Percentiles rank a stretch among this genome's conserved stretches.
These are phyloP conservation scores for Podilymbus podiceps DNA, from an alignment of 2,113 vertebrate genomes.

Conservation along the genomic window DNA sequence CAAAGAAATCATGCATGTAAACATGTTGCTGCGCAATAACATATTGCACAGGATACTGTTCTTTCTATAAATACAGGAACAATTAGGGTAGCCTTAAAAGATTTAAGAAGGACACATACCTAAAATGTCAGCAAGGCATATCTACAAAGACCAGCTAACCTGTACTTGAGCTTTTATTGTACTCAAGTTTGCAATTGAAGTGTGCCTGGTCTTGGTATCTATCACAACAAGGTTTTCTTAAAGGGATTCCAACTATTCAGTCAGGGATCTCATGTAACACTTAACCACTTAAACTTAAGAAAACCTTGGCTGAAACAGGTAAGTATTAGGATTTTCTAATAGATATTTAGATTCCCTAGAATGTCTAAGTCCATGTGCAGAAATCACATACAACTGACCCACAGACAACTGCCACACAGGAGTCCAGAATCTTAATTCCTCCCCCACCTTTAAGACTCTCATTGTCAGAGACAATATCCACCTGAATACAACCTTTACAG, in stretches of 20 bases:
- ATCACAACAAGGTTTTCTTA: background rate
- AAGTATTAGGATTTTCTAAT: background rate
- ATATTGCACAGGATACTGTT: background rate
- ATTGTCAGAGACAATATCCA: background rate
- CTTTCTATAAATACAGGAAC: background rate
- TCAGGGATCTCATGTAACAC: background rate
- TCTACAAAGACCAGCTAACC: background rate
- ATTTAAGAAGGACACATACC: background rate
- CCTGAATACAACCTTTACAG: background rate
- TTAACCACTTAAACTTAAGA: background rate
- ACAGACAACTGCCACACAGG: background rate
- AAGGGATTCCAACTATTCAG: background rate
- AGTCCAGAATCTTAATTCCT: background rate
- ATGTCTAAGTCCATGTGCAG: background rate
- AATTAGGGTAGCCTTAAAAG: background rate
- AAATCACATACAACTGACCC: background rate
- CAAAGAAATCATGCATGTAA: background rate
- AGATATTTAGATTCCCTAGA: background rate
- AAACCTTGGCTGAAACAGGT: background rate
- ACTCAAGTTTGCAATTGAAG: background rate
- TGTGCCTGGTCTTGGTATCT: background rate
- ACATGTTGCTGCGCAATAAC: background rate
- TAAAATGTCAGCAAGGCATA: background rate
- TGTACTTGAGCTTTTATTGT: background rate
- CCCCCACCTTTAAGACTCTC: background rate